phyloP scores from a whole-genome alignment of 2,888 invertebrate species.

The Trichopria drosophilae region DNA sequence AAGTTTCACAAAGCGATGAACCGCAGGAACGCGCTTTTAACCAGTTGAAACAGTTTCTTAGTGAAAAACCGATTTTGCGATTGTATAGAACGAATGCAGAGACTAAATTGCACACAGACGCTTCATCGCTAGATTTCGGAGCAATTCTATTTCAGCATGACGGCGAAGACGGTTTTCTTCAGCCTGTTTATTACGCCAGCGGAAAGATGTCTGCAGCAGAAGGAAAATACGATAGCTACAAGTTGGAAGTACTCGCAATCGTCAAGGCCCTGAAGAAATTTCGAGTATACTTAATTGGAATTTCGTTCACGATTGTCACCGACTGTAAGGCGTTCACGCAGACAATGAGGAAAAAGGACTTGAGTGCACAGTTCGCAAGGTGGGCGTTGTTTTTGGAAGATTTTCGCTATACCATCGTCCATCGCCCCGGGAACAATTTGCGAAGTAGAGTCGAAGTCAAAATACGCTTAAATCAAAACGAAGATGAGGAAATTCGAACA shows the following conservation, averaged over 20 bases:
- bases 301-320: conserved; percentile 30
- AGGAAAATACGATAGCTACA: conserved; percentile 38
- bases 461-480: conserved; percentile 16
- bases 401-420: conserved; percentile 24
- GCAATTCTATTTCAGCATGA: conserved; percentile 36
- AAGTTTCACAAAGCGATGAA: conserved; percentile 3
- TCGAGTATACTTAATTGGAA: conserved; percentile 34
- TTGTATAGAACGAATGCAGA: conserved; percentile 23
- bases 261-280: conserved; percentile 37
- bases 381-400: conserved; percentile 35
- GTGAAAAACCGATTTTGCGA: conserved; percentile 14
- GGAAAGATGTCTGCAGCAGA: conserved; percentile 35
- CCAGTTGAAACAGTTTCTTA: conserved; percentile 15
- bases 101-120: conserved; percentile 26
- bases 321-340: too few relatives aligned
- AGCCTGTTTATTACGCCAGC: conserved; percentile 39
- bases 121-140: conserved; percentile 28
- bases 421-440: conserved; percentile 19
- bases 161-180: conserved; percentile 31
- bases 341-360: too few relatives aligned
- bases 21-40: conserved; percentile 2
- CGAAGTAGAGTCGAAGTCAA: conserved; percentile 4
- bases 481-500: conserved; percentile 18
- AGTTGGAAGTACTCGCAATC: conserved; percentile 40
- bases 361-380: too few relatives aligned